Evolutionary conservation across 1,140 invertebrate species (phyloP).

Genomic region (Euglossa dilemma): DNA sequence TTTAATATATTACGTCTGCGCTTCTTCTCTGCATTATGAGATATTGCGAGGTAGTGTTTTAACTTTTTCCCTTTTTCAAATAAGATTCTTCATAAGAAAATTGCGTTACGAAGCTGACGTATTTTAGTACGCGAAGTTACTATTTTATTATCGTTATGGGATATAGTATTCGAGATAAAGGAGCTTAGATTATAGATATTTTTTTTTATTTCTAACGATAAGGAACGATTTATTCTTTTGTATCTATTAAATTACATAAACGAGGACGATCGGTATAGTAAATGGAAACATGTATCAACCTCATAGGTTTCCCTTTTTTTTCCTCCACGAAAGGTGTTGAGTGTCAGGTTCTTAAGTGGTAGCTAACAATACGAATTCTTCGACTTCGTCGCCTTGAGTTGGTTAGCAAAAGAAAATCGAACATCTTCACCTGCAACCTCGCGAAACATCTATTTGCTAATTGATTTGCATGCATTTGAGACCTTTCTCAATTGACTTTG

Average conservation of each 20-base stretch:
- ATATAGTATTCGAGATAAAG: too few species aligned
- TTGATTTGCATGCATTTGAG: constrained; percentile 13
- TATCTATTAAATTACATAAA: not conserved
- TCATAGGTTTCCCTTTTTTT: constrained; percentile 2
- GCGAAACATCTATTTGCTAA: constrained; percentile 19
- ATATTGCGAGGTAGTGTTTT: not conserved
- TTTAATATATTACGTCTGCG: constrained; percentile 30
- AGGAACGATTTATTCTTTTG: not conserved
- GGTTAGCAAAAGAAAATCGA: constrained; percentile 55
- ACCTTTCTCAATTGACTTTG: not conserved
- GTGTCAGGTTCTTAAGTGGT: constrained; percentile 46
- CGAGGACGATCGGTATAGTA: not conserved
- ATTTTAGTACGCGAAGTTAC: not conserved
- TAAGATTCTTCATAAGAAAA: too few species aligned
- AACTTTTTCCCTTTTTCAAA: not conserved
- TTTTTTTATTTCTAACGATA: not conserved
- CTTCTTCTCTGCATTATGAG: not conserved
- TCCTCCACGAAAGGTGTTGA: constrained; percentile 30
- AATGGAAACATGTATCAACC: not conserved
- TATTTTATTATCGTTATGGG: not conserved
- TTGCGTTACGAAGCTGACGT: not conserved
- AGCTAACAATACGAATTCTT: constrained; percentile 58
- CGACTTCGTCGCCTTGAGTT: constrained; percentile 5
- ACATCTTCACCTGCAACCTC: not conserved
- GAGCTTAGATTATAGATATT: not conserved